Conservation (phyloP, 2,797 vertebrate species). For the Enteromius afrohamiltoni region DNA sequence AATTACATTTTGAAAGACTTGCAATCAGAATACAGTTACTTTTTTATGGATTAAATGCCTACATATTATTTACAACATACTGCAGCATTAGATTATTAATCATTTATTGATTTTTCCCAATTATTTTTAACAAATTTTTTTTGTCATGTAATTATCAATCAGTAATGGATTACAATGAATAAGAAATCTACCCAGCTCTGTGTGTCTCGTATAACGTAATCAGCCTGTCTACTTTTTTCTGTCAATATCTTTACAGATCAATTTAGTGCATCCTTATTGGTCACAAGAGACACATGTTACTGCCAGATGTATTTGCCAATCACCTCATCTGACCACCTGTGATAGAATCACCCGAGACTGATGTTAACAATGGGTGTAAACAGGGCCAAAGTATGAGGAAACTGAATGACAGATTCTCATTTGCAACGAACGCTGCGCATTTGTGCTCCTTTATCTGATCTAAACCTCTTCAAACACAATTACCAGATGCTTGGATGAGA, state of each 20-base stretch:
- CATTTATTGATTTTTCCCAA: no score
- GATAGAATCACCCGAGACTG: neutral
- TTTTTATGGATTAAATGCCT: no score
- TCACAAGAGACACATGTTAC: neutral
- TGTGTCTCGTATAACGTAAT: neutral
- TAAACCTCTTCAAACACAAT: slow-evolving; percentile 43
- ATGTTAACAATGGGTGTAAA: slow-evolving; percentile 11
- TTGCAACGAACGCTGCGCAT: neutral
- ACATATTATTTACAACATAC: no score
- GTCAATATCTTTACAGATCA: neutral
- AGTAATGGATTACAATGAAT: no score
- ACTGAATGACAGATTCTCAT: slow-evolving; percentile 28
- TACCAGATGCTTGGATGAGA: slow-evolving; percentile 40
- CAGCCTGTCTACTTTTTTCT: neutral
- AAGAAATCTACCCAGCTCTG: neutral
- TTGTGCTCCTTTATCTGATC: slow-evolving; percentile 39
- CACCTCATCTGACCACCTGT: neutral
- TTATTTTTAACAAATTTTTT: no score
- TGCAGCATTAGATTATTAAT: no score
- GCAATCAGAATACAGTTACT: no score
- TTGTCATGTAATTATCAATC: no score
- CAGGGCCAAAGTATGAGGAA: neutral
- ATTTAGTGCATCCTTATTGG: neutral
- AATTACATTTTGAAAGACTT: neutral
- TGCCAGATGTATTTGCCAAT: neutral